phyloP scores from a whole-genome alignment of 1,140 invertebrate genomes.

The Plutomurus gul region DNA sequence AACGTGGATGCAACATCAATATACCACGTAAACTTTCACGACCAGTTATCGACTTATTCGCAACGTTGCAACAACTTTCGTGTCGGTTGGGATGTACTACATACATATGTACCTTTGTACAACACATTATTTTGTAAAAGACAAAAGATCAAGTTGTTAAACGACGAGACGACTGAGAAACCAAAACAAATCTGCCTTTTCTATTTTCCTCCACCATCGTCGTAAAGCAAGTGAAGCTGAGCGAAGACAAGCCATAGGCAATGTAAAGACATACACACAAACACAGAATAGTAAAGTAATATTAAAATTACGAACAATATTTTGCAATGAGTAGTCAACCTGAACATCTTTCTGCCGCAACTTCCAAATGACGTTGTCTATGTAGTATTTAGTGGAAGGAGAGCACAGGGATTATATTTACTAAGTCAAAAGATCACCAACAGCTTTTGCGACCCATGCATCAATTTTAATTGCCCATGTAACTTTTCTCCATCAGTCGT shows the following conservation, averaged over 20 bases:
- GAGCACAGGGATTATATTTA: background rate
- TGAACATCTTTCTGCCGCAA: background rate
- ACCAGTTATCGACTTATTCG: too few species aligned
- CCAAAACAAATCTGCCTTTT: background rate
- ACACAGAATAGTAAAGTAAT: too few species aligned
- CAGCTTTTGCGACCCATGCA: background rate
- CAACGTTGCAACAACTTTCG: too few species aligned
- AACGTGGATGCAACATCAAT: too few species aligned
- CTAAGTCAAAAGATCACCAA: background rate
- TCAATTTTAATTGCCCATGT: background rate
- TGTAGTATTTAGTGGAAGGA: background rate
- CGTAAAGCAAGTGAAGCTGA: conserved; percentile 12
- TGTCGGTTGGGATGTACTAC: too few species aligned
- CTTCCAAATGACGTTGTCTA: background rate
- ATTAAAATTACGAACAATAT: too few species aligned
- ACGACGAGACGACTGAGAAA: too few species aligned
- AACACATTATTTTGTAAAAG: too few species aligned
- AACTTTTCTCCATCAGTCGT: background rate
- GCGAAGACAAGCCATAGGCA: background rate
- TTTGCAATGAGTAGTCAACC: conserved; percentile 7
- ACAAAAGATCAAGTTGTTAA: conserved; percentile 25
- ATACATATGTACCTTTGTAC: too few species aligned
- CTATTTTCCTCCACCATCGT: conserved; percentile 20
- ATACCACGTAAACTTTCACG: too few species aligned
- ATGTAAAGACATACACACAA: background rate